Conservation (phyloP, 2,113 vertebrate genomes). For the Trematocara stigmaticum region DNA sequence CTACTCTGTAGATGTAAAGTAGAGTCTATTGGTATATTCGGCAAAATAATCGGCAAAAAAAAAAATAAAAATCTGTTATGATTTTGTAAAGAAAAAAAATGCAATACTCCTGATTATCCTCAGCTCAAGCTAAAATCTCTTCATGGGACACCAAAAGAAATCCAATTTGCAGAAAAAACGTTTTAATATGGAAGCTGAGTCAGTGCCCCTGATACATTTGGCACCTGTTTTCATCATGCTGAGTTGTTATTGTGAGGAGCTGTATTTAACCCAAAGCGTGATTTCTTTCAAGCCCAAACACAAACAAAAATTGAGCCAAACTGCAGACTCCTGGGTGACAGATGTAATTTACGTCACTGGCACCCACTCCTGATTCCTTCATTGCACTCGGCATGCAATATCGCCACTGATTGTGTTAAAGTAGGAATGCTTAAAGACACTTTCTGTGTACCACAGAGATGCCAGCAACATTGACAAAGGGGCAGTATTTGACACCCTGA, state of each 20-base stretch:
- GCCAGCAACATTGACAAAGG: neutral
- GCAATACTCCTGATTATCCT: neutral
- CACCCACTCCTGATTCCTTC: neutral
- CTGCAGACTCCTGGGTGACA: neutral
- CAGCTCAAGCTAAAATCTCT: neutral
- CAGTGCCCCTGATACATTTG: neutral
- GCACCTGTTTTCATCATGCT: neutral
- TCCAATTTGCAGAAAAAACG: rapidly evolving
- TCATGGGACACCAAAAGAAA: neutral
- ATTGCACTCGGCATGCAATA: neutral
- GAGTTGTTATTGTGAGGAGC: neutral
- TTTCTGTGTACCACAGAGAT: neutral
- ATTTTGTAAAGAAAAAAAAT: neutral
- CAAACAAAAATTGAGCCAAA: neutral
- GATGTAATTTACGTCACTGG: neutral
- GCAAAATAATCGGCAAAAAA: neutral
- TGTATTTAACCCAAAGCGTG: neutral
- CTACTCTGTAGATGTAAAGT: neutral
- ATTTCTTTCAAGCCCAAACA: neutral
- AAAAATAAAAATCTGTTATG: neutral
- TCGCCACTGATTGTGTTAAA: neutral
- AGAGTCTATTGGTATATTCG: rapidly evolving
- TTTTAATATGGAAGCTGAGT: neutral
- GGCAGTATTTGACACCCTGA: neutral
- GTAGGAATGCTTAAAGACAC: neutral